Conservation (phyloP, 2,888 invertebrate genomes). For the Drosophila buzzatii region DNA sequence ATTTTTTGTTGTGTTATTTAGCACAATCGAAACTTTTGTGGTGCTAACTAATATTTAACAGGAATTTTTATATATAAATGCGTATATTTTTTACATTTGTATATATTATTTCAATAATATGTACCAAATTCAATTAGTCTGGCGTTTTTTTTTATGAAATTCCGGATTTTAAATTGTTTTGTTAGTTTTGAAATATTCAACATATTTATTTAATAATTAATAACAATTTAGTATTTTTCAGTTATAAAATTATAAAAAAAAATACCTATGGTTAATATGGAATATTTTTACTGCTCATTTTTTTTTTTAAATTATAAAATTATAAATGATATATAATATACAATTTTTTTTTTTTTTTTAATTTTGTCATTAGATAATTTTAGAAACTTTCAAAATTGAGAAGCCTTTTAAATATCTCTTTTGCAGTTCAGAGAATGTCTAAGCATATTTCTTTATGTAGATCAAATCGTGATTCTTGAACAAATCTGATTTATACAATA, state of each 20-base stretch:
- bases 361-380: no score
- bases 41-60: constrained; percentile 9
- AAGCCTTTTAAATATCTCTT: no score
- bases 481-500: not conserved
- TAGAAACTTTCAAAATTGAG: no score
- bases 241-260: no score
- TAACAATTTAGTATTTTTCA: no score
- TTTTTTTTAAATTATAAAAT: no score
- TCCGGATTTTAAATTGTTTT: not conserved
- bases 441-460: not conserved
- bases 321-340: no score
- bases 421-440: no score
- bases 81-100: not conserved
- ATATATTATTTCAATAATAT: not conserved
- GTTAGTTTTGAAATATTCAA: not conserved
- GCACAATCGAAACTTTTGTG: constrained; percentile 3
- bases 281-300: no score
- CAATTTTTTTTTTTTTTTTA: no score
- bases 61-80: not conserved
- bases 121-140: not conserved
- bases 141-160: not conserved
- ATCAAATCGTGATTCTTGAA: not conserved
- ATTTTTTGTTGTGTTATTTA: not conserved
- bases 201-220: no score
- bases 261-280: no score